Evolutionary conservation across 2,888 invertebrate species (phyloP).

Genomic region (Cheilosia soror): DNA sequence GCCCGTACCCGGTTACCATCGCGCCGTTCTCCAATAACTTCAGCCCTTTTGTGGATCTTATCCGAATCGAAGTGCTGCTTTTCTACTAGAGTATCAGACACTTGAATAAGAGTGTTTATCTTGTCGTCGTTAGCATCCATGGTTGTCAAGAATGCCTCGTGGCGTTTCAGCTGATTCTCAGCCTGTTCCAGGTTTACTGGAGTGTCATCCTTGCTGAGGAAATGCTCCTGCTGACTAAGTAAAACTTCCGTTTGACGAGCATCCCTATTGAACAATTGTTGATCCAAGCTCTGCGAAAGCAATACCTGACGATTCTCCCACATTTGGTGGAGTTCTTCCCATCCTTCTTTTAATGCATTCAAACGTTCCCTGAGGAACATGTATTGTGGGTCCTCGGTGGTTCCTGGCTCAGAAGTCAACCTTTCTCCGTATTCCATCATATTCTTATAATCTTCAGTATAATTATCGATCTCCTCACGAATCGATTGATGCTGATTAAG

Average conservation of each 20-base stretch:
- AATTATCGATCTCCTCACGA: slow-evolving; percentile 99
- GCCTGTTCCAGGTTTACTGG: slow-evolving; percentile 98
- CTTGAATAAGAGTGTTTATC: slow-evolving; percentile 97
- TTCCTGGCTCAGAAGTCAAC: slow-evolving; percentile 93
- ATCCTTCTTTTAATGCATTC: slow-evolving; percentile 99
- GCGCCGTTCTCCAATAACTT: slow-evolving; percentile 95
- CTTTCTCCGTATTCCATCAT: slow-evolving; percentile 99
- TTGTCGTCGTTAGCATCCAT: slow-evolving; percentile 99
- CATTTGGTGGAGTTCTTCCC: slow-evolving; percentile 99
- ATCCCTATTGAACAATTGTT: slow-evolving; percentile 97
- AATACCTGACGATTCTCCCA: slow-evolving; percentile 99
- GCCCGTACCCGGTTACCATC: slow-evolving; percentile 96
- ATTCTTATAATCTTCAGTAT: slow-evolving; percentile 98
- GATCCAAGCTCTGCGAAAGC: slow-evolving; percentile 96
- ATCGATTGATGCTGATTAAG: slow-evolving; percentile 99
- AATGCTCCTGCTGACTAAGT: slow-evolving; percentile 98
- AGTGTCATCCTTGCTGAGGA: slow-evolving; percentile 97
- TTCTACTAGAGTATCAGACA: slow-evolving; percentile 94
- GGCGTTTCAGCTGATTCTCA: slow-evolving; percentile 97
- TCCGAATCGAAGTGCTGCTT: slow-evolving; percentile 98
- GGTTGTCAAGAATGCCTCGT: slow-evolving; percentile 99
- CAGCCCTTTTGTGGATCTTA: slow-evolving; percentile 97
- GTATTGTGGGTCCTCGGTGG: slow-evolving; percentile 99
- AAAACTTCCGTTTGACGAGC: slow-evolving; percentile 99
- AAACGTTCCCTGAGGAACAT: slow-evolving; percentile 99